Evolutionary conservation across 2,888 invertebrate species (phyloP), one percentile per base, ranked within the genome.

Genomic region (Plebejus anna): DNA sequence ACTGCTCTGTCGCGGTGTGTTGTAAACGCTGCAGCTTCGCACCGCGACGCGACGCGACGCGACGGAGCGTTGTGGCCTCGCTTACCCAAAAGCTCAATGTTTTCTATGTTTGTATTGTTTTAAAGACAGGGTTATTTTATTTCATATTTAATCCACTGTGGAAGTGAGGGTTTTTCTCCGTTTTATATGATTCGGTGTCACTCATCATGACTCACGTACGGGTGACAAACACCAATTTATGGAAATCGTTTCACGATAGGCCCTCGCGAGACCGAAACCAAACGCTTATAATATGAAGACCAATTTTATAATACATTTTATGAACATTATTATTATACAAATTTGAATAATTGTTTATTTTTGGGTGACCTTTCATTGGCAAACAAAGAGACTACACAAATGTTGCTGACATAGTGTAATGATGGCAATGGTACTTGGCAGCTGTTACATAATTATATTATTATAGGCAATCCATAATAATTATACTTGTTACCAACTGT

Each of bases 231-330:
- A 0, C 11, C 4, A 71, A 71, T 22, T 22, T 22, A n/a, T 9
- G 38, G 42, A 42, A 66, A 66, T 66, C 28, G 66, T 32, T 66
- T 66, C 32, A 66, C 66, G 13, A 55, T 55, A 1, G 28, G 32
- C 73, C 72, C 72, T 28, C 51, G 9, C 51, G 22, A 66, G 28
- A 66, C 61, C 66, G 70, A 75, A 72, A 47, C 59, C 77, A 51
- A 61, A 77, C 75, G 75, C 70, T 77, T 75, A 75, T 66, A 72
- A 76, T 76, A 66, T 57, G 61, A 76, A 77, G 77, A 77, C 77
- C 77, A 77, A 76, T 77, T 76, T 77, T 76, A 28, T 75, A 76
- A 72, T 76, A 77, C 72, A 59, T 72, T 71, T 70, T 76, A 76
- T 61, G 61, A 75, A 75, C 75, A 71, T 73, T 51, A 75, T 75